phyloP scores from a whole-genome alignment of 2,888 invertebrate species.

The Drepana falcataria region DNA sequence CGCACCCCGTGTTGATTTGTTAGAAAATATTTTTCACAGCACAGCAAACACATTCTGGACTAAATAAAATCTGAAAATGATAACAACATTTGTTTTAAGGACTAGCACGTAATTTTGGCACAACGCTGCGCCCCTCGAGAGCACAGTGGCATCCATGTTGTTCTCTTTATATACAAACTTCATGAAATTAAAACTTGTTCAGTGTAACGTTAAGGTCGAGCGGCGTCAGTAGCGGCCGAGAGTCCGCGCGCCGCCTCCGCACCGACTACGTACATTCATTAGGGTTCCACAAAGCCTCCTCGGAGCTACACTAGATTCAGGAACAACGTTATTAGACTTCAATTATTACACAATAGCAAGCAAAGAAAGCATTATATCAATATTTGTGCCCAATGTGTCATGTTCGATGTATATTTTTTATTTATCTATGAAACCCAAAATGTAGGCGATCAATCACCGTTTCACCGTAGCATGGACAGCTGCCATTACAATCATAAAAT shows the following conservation, averaged over 20 bases:
- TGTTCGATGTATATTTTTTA: constrained; percentile 76
- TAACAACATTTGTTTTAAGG: constrained; percentile 74
- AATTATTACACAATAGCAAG: constrained; percentile 51
- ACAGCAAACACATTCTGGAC: constrained; percentile 77
- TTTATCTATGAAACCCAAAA: constrained; percentile 69
- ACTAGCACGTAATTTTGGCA: constrained; percentile 79
- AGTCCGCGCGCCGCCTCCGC: neutral
- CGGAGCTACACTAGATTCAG: constrained; percentile 40
- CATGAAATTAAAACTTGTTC: constrained; percentile 37
- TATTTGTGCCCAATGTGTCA: constrained; percentile 78
- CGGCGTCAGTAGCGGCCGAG: neutral
- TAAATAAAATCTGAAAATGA: constrained; percentile 78
- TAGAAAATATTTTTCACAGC: constrained; percentile 69
- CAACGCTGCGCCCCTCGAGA: constrained; percentile 62
- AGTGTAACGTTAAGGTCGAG: constrained; percentile 42
- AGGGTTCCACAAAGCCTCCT: constrained; percentile 57
- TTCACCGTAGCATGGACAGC: constrained; percentile 68
- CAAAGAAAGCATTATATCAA: constrained; percentile 57
- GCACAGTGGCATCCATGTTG: constrained; percentile 72
- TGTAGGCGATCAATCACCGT: constrained; percentile 58
- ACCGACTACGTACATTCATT: constrained; percentile 22
- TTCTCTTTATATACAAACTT: constrained; percentile 54
- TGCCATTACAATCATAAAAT: constrained; percentile 75
- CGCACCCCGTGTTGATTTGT: constrained; percentile 64
- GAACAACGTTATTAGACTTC: constrained; percentile 47